A percentile compares a stretch with the other conserved stretches of the same genome.
These are phyloP conservation scores for Calcarius lapponicus DNA, from an alignment of 2,797 vertebrate genomes.

Conservation along the genomic window DNA sequence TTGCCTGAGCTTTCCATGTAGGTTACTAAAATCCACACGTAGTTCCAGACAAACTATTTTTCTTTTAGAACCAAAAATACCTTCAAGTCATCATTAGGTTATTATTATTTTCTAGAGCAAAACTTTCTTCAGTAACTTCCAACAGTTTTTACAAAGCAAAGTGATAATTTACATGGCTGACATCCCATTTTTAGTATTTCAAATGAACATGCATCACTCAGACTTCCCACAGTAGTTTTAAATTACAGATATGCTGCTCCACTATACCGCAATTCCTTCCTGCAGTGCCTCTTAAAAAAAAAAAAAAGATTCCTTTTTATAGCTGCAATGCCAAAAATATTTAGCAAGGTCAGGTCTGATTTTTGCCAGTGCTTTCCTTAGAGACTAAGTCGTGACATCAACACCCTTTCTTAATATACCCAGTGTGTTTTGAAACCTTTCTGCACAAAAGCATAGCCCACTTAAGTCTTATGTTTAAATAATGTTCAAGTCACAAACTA, in stretches of 20 bases:
- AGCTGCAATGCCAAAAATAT: slow-evolving; percentile 52
- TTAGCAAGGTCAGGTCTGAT: slow-evolving; percentile 63
- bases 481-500: neutral
- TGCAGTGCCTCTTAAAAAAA: slow-evolving; percentile 52
- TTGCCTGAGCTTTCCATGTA: neutral
- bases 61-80: neutral
- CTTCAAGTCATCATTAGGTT: neutral
- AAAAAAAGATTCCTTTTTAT: slow-evolving; percentile 45
- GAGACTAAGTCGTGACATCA: slow-evolving; percentile 64
- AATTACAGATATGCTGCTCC: slow-evolving; percentile 33
- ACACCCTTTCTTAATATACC: slow-evolving; percentile 53
- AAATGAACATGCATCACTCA: slow-evolving; percentile 36
- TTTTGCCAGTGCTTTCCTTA: slow-evolving; percentile 56
- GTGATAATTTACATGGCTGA: neutral
- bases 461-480: neutral
- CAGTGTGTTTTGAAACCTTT: neutral
- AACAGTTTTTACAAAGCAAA: neutral
- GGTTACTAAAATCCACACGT: neutral
- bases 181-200: neutral
- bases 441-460: neutral
- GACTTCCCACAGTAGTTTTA: slow-evolving; percentile 34
- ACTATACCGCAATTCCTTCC: slow-evolving; percentile 25
- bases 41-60: neutral
- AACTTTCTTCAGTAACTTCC: neutral
- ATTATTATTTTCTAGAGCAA: neutral